phyloP scores from a whole-genome alignment of 2,113 vertebrate species.

The Erpornis zantholeuca region DNA sequence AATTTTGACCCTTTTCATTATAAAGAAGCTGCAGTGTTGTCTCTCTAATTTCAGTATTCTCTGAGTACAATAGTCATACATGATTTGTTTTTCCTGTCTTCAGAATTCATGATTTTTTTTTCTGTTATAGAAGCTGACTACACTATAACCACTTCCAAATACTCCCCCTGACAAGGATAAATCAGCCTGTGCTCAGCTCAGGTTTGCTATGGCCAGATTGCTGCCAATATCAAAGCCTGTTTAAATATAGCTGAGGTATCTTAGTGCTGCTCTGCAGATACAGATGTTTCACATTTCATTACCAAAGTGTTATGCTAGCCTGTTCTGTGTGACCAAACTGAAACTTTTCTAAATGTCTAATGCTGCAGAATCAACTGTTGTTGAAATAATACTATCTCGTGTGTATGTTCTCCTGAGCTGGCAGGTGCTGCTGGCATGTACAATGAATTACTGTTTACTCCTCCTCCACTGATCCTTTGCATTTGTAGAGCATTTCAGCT shows the following conservation, averaged over 20 bases:
- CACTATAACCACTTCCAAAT: constrained; percentile 29
- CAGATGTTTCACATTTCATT: constrained; percentile 23
- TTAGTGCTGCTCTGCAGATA: not conserved
- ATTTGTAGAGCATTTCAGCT: not conserved
- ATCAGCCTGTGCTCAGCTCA: not conserved
- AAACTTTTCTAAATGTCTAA: not conserved
- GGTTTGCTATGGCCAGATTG: not conserved
- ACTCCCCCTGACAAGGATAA: constrained; percentile 48
- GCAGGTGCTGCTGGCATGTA: not conserved
- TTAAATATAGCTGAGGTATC: constrained; percentile 22
- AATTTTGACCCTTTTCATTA: not conserved
- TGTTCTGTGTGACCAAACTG: not conserved
- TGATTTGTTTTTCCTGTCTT: not conserved
- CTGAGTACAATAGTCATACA: not conserved
- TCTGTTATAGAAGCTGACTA: constrained; percentile 15
- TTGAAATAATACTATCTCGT: not conserved
- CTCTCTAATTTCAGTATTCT: not conserved
- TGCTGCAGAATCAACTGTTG: not conserved
- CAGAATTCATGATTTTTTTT: not conserved
- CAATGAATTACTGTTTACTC: not conserved
- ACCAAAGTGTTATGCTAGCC: not conserved
- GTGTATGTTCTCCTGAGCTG: not conserved
- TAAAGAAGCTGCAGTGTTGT: not conserved
- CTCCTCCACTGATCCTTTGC: not conserved
- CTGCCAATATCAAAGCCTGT: constrained; percentile 20